Conservation (phyloP, 2,888 invertebrate species). For the Apomyelois bistriatella region DNA sequence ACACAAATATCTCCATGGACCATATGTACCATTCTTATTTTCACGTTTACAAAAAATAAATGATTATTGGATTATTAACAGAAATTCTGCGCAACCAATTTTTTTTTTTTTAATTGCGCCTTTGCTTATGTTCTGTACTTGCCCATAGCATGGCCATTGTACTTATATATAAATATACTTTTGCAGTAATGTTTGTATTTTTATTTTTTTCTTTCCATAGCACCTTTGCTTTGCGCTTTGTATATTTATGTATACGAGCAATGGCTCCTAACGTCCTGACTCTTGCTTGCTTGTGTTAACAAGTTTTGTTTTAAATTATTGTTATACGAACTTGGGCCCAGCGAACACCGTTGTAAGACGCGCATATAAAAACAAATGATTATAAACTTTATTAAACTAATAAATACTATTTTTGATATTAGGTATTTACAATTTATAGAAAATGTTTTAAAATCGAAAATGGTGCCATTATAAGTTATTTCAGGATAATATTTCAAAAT, state of each 20-base stretch:
- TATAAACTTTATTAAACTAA: neutral
- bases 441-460: neutral
- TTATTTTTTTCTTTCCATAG: slow-evolving; percentile 47
- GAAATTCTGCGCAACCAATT: no score
- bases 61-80: no score
- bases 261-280: slow-evolving; percentile 43
- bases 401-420: neutral
- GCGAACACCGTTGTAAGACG: no score
- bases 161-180: slow-evolving; percentile 69
- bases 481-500: no score
- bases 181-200: slow-evolving; percentile 50
- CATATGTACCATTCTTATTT: no score
- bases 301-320: neutral
- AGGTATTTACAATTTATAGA: no score
- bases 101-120: neutral
- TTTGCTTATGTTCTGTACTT: slow-evolving; percentile 18
- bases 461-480: neutral
- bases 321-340: no score
- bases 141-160: slow-evolving; percentile 64
- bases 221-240: slow-evolving; percentile 34
- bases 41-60: no score
- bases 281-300: slow-evolving; percentile 23
- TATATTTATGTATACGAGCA: slow-evolving; percentile 62
- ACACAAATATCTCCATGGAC: no score
- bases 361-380: neutral